Evolutionary conservation across 2,113 vertebrate species (phyloP), one percentile per base, ranked within the genome.

Genomic region (Lophotis ruficrista): DNA sequence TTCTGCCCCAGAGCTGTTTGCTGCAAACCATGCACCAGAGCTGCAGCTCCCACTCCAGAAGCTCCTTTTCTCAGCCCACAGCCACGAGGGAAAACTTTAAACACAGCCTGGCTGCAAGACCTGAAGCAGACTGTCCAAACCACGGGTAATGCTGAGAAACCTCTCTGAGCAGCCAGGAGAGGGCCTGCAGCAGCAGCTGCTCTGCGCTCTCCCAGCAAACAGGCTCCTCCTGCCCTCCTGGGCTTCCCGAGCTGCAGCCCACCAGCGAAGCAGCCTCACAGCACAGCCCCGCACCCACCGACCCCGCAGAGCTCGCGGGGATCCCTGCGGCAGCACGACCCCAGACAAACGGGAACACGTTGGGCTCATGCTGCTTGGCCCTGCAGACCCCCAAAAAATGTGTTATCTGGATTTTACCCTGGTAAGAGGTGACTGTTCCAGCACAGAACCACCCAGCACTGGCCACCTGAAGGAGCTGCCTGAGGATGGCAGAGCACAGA

Each of bases 271-370:
- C 41, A 43, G 41, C 41, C 41, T 43, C 41, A 15, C 41, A 43
- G 41, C 41, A 43, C 41, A 43, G 41, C 41, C 41, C 82, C 31
- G 5, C 27, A 48, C 61, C 48, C 70, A 23, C 58, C 1, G 4
- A 73, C 10, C 50, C 83, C 8, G 1, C 57, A 56, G 7, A 5
- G 22, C 43, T 10, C 1, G 17, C 25, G 10, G 45, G 28, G 65
- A 56, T 33, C 38, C 62, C 2, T 2, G 6, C 0, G 0, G 77
- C 80, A 90, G 20, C n/a, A 33, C 0, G 0, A 71, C 71, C 48
- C 0, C 0, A 77, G 41, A 8, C 48, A 57, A 57, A 66, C 11
- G 71, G n/a, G 53, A 75, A 60, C 37, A 31, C 0, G 2, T 3
- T 65, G 28, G 25, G 54, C 23, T 89, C 69, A 37, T 48, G 7